Conservation (phyloP, 2,797 vertebrate species). For the Hephaestus fuliginosus region DNA sequence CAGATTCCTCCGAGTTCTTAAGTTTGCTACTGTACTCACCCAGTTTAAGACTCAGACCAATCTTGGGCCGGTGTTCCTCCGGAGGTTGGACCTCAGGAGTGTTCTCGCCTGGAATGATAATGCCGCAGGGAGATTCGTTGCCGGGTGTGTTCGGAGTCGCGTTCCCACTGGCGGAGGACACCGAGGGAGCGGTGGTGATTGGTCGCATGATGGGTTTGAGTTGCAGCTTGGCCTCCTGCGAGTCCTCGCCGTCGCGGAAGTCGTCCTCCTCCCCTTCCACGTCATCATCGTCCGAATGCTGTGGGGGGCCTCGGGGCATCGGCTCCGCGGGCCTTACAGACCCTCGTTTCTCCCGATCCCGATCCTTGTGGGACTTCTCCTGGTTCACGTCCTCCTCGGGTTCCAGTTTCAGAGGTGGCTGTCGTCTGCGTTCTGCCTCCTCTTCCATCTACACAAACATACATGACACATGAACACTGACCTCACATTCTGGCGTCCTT, state of each 20-base stretch:
- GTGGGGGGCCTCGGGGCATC: constrained; percentile 80
- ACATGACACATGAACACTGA: neutral
- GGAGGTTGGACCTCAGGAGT: constrained; percentile 93
- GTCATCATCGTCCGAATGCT: constrained; percentile 87
- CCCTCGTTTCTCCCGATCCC: constrained; percentile 86
- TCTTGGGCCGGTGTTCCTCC: constrained; percentile 96
- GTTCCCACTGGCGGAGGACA: constrained; percentile 96
- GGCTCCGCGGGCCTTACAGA: constrained; percentile 79
- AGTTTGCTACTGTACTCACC: constrained; percentile 78
- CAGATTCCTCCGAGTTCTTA: neutral
- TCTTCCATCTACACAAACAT: constrained; percentile 92
- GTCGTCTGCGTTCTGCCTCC: constrained; percentile 94
- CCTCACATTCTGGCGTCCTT: neutral
- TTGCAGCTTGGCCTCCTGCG: constrained; percentile 92
- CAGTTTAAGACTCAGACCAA: constrained; percentile 97
- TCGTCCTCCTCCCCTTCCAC: constrained; percentile 82
- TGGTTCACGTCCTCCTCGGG: constrained; percentile 92
- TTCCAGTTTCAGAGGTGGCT: constrained; percentile 94
- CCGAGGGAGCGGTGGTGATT: constrained; percentile 95
- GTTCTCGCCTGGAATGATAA: constrained; percentile 98
- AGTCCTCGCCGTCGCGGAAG: constrained; percentile 89
- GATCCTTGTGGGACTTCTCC: constrained; percentile 90
- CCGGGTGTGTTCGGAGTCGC: constrained; percentile 95
- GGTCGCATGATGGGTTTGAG: constrained; percentile 96
- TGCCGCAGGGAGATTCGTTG: constrained; percentile 96